phyloP scores from a whole-genome alignment of 2,888 invertebrate species.

The Drosophila longiperda region DNA sequence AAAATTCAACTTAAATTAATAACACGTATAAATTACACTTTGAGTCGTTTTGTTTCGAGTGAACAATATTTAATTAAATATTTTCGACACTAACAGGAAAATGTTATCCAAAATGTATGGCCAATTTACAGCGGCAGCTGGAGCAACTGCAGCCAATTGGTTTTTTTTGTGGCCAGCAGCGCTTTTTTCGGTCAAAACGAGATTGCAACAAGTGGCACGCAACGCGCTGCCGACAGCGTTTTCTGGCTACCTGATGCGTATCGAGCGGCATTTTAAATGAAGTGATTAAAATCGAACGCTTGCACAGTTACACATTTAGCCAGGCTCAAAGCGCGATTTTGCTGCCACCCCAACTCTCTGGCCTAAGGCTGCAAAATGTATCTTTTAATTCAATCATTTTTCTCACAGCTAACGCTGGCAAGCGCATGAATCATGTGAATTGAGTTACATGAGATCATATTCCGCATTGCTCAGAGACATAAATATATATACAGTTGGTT shows the following conservation, averaged over 20 bases:
- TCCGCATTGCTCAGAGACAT: slow-evolving; percentile 39
- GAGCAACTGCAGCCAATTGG: slow-evolving; percentile 51
- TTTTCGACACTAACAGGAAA: slow-evolving; percentile 57
- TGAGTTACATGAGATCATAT: slow-evolving; percentile 75
- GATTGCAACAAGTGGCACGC: slow-evolving; percentile 79
- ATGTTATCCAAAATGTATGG: slow-evolving; percentile 55
- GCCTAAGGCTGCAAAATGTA: slow-evolving; percentile 26
- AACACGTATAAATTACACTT: slow-evolving; percentile 25
- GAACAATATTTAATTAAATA: slow-evolving; percentile 75
- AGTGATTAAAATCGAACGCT: slow-evolving; percentile 81
- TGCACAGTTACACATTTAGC: slow-evolving; percentile 74
- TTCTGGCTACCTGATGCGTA: slow-evolving; percentile 72
- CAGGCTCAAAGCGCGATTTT: slow-evolving; percentile 25
- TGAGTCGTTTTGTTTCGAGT: slow-evolving; percentile 20
- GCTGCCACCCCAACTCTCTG: slow-evolving; percentile 1
- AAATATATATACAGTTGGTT: slow-evolving; percentile 18
- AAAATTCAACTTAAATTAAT: slow-evolving; percentile 45
- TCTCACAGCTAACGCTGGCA: slow-evolving; percentile 67
- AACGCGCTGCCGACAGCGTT: slow-evolving; percentile 43
- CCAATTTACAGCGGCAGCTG: slow-evolving; percentile 40
- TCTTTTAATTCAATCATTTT: slow-evolving; percentile 77
- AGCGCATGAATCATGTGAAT: slow-evolving; percentile 65
- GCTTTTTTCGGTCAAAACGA: slow-evolving; percentile 70
- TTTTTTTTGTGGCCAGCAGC: slow-evolving; percentile 72
- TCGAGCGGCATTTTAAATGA: slow-evolving; percentile 81